These are phyloP conservation scores for Chalcosyrphus nemorum DNA, from an alignment of 2,888 invertebrate genomes.

Conservation along the genomic window DNA sequence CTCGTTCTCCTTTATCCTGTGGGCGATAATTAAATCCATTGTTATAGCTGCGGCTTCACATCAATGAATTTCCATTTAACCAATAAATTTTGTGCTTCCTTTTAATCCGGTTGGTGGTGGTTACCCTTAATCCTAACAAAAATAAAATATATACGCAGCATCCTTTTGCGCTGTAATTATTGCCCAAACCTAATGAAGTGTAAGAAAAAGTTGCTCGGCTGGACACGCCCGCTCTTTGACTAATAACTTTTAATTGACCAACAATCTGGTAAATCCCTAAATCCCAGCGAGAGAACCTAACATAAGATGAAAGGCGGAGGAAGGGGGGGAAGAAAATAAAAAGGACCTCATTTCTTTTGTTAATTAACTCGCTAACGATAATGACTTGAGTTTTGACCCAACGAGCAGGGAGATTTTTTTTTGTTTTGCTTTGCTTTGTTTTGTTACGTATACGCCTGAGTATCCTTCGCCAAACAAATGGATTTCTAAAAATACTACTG, in stretches of 20 bases:
- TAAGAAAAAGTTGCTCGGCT: constrained; percentile 1
- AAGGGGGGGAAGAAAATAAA: background rate
- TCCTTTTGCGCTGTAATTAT: background rate
- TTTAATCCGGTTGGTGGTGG: background rate
- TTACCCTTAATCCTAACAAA: background rate
- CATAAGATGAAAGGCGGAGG: background rate
- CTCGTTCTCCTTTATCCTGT: background rate
- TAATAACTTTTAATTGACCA: constrained; percentile 54
- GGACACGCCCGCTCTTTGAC: background rate
- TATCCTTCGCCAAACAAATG: background rate
- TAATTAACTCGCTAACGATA: constrained; percentile 49
- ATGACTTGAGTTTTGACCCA: constrained; percentile 32
- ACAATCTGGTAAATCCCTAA: constrained; percentile 33
- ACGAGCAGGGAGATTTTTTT: background rate
- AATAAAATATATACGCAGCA: too few species aligned
- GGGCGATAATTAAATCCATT: background rate
- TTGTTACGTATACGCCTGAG: constrained; percentile 32
- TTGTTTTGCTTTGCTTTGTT: background rate
- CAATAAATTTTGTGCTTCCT: background rate
- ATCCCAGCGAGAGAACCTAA: background rate
- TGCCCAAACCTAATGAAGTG: background rate
- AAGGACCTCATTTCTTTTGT: background rate
- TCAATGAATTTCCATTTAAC: constrained; percentile 23
- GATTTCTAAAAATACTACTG: background rate
- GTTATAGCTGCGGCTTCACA: background rate